These are phyloP conservation scores for Harpalus rubripes DNA, from an alignment of 2,888 invertebrate genomes.

Conservation along the genomic window DNA sequence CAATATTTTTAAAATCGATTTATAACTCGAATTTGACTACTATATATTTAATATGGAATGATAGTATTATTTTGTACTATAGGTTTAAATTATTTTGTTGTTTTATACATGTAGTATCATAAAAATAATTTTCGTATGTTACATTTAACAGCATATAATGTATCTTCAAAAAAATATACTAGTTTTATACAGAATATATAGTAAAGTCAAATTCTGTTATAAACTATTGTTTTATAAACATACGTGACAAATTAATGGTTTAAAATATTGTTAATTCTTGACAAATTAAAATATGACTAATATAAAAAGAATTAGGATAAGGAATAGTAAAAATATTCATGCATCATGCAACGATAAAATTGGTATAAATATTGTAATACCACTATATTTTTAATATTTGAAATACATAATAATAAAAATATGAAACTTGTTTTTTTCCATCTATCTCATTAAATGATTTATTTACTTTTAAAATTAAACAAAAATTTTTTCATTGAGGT, in stretches of 20 bases:
- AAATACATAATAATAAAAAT: too few species aligned
- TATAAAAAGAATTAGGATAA: too few species aligned
- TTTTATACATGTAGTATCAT: background rate
- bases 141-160: background rate
- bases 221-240: background rate
- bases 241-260: background rate
- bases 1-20: background rate
- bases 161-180: slow-evolving; percentile 3
- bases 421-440: too few species aligned
- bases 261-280: too few species aligned
- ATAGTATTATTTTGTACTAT: slow-evolving; percentile 4
- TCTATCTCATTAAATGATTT: too few species aligned
- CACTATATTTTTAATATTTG: too few species aligned
- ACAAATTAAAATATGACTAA: too few species aligned
- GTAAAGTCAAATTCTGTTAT: background rate
- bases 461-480: too few species aligned
- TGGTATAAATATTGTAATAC: too few species aligned
- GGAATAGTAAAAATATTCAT: too few species aligned
- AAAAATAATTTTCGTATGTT: background rate
- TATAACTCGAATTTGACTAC: background rate
- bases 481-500: too few species aligned
- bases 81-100: slow-evolving; percentile 1
- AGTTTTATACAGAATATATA: background rate
- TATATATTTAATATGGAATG: slow-evolving; percentile 3
- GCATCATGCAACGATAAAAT: too few species aligned